Evolutionary conservation across 2,797 vertebrate species (phyloP).

Genomic region (Diceros bicornis): DNA sequence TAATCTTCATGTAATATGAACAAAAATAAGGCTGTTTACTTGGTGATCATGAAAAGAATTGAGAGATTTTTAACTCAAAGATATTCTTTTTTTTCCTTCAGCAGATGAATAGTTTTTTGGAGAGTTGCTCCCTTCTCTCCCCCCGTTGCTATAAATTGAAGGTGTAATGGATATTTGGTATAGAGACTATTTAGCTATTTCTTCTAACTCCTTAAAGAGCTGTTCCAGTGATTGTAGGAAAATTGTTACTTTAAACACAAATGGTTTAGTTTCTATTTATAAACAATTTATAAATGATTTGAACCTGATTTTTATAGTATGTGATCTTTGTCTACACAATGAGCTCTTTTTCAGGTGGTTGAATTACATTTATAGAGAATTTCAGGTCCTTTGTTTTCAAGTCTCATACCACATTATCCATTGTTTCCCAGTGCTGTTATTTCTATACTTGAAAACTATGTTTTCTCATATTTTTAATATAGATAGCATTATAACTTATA

Average conservation of each 20-base stretch:
- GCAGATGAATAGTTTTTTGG: not conserved
- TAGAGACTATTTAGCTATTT: not conserved
- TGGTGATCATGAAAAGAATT: not conserved
- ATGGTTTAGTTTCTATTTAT: not conserved
- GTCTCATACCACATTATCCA: not conserved
- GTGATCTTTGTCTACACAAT: not conserved
- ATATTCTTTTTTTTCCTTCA: not conserved
- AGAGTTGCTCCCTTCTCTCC: not conserved
- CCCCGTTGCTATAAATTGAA: not conserved
- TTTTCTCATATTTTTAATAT: not conserved
- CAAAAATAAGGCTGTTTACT: constrained; percentile 11
- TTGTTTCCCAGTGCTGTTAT: not conserved
- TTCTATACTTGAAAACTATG: not conserved
- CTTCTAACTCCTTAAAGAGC: not conserved
- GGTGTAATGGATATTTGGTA: not conserved
- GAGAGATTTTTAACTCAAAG: not conserved
- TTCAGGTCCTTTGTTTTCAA: not conserved
- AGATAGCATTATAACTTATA: not conserved
- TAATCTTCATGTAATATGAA: not conserved
- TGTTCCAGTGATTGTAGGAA: not conserved
- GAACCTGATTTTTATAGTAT: not conserved
- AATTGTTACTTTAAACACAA: not conserved
- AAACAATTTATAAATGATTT: not conserved
- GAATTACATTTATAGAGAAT: not conserved
- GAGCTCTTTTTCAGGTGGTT: not conserved